Evolutionary conservation across 2,888 invertebrate species (phyloP), one percentile per base, ranked within the genome.

Genomic region (Vanessa cardui): DNA sequence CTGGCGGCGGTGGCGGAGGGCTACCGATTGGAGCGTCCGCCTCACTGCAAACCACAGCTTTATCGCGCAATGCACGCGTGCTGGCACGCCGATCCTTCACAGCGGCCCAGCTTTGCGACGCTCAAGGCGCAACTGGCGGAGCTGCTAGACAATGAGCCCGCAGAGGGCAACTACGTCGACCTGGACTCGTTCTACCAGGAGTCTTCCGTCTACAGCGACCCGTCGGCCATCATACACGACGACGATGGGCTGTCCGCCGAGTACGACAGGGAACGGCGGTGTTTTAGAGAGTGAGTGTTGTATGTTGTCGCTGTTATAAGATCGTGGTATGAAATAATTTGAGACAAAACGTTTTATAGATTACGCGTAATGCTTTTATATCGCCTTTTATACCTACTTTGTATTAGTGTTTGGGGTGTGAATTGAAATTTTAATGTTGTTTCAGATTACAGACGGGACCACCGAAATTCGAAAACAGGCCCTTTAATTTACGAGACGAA

Each of bases 1-100:
- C 94, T 97, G 83, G 94, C 96, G 9, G 94, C 95, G 47, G 96
- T 97, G 59, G 95, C 96, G 26, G 95, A 95, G 76, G 97, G 97
- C 31, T 95, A 96, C 82, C 93, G 97, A 0, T 94, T 97, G 66
- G 96, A 96, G 79, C 93, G 96, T 62, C 97, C 97, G 1, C 94
- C 95, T 66, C 96, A 97, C 87, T 97, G 96, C 87, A 95, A 95
- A 75, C 95, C 95, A 0, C 88, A 86, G 64, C 83, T 93, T 20
- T 93, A 93, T 82, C 86, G 87, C 70, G 92, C 92, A 58, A 92
- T 93, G 93, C 90, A 91, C 77, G 80, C 91, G 6, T 94, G 94
- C 82, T 94, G 94, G 94, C 94, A 95, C 80, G 95, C 95, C 33
- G 96, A 96, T 83, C 95, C 96, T 0, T 93, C 94, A 20, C 94